Percentiles rank a stretch among this genome's conserved stretches.
Evolutionary conservation across 2,888 invertebrate species (phyloP).

Genomic region (Xestoiulus laeticollis): DNA sequence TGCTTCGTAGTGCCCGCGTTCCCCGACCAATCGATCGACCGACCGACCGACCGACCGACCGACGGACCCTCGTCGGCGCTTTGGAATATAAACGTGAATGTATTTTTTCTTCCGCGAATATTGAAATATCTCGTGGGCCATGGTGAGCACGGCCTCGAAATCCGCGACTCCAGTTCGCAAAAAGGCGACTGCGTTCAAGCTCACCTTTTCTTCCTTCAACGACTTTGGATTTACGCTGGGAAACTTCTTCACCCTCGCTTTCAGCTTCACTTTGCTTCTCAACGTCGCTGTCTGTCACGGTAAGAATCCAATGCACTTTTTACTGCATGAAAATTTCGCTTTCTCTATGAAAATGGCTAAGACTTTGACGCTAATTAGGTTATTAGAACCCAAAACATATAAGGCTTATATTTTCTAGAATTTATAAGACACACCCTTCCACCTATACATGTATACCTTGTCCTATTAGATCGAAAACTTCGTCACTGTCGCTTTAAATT

Average conservation of each 20-base stretch:
- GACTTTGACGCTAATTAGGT: no score
- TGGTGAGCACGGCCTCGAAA: background rate
- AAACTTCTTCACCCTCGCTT: background rate
- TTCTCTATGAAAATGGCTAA: no score
- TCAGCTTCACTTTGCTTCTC: background rate
- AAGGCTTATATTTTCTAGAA: no score
- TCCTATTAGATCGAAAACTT: no score
- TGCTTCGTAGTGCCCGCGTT: background rate
- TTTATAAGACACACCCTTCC: no score
- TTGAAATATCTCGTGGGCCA: background rate
- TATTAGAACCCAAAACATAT: no score
- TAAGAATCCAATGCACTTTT: no score
- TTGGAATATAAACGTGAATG: background rate
- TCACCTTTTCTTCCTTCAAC: background rate
- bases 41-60: no score
- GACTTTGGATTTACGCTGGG: background rate
- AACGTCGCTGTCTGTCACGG: background rate
- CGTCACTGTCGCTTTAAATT: no score
- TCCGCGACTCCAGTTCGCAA: background rate
- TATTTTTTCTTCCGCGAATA: background rate
- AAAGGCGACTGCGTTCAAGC: background rate
- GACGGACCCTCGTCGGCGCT: no score
- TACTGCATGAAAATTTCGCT: no score
- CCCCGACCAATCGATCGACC: background rate
- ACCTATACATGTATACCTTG: no score